Evolutionary conservation across 2,797 vertebrate species (phyloP), one percentile per base, ranked within the genome.

Genomic region (Phalloptychus januarius): DNA sequence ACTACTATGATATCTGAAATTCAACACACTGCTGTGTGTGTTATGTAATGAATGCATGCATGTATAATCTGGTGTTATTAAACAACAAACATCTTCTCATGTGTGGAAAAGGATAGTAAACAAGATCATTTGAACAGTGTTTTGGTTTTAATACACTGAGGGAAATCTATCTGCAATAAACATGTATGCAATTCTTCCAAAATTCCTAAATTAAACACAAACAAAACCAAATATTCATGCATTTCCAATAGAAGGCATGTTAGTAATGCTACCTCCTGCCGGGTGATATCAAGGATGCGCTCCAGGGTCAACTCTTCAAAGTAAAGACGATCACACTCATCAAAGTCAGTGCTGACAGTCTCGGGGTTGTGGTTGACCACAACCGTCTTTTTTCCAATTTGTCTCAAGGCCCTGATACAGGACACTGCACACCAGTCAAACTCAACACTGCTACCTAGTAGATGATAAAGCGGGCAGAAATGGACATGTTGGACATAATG

Each of bases 381-480:
- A 31, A 98, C 96, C 0, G 97, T 97, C 94, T 94, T 96, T 93
- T 93, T 96, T 81, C 96, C 96, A 90, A 99, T 97, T 81, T 97
- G 96, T 81, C 96, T 95, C 91, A 99, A 89, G 0, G 97, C 94
- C 77, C 98, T 96, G 87, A 98, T 98, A 48, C 97, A 97, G 83
- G 97, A 99, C 87, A 99, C 98, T 0, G 98, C 98, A 78, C 98
- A 99, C 98, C 97, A 99, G 87, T 99, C 98, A 83, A 99, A 99
- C 92, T 98, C 98, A 85, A 99, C 97, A 0, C 98, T 99, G 96
- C 98, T 99, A 79, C 98, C 98, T 99, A 90, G 42, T 76, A 75
- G 65, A 80, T 71, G 3, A 67, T 69, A 79, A 6, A 8, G 44
- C 11, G 2, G 8, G 70, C 40, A 11, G 31, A 40, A 69, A 46